These are phyloP conservation scores for Zenarchopterus dispar DNA, from an alignment of 2,797 vertebrate species.

Conservation along the genomic window DNA sequence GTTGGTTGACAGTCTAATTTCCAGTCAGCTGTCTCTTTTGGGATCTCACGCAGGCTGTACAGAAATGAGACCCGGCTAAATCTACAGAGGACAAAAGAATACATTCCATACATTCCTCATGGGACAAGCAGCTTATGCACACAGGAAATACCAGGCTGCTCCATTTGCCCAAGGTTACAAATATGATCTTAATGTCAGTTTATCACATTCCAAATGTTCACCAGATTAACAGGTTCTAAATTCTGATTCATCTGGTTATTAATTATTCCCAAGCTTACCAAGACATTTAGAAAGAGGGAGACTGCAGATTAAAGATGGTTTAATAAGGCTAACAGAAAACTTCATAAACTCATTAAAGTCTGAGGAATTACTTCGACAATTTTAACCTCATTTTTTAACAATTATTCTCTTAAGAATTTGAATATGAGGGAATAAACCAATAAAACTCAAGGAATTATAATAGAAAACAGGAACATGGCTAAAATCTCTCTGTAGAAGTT, in stretches of 20 bases:
- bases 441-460: no score
- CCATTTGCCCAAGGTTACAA: slow-evolving; percentile 53
- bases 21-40: slow-evolving; percentile 47
- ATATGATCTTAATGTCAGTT: slow-evolving; percentile 57
- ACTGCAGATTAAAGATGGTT: not conserved
- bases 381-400: not conserved
- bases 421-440: no score
- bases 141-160: slow-evolving; percentile 78
- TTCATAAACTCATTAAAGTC: not conserved
- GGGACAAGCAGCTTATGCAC: slow-evolving; percentile 72
- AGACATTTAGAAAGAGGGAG: not conserved
- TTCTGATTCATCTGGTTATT: not conserved
- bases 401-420: not conserved
- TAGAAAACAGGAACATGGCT: no score
- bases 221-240: not conserved
- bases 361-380: not conserved
- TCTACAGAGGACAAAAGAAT: slow-evolving; percentile 73
- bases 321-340: not conserved
- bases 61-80: slow-evolving; percentile 66
- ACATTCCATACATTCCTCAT: slow-evolving; percentile 82
- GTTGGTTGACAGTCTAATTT: slow-evolving; percentile 40
- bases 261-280: slow-evolving; percentile 3
- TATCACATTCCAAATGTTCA: slow-evolving; percentile 11
- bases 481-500: no score
- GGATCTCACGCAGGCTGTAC: slow-evolving; percentile 33